phyloP scores from a whole-genome alignment of 2,888 invertebrate species.

The Serrognathus titanus region DNA sequence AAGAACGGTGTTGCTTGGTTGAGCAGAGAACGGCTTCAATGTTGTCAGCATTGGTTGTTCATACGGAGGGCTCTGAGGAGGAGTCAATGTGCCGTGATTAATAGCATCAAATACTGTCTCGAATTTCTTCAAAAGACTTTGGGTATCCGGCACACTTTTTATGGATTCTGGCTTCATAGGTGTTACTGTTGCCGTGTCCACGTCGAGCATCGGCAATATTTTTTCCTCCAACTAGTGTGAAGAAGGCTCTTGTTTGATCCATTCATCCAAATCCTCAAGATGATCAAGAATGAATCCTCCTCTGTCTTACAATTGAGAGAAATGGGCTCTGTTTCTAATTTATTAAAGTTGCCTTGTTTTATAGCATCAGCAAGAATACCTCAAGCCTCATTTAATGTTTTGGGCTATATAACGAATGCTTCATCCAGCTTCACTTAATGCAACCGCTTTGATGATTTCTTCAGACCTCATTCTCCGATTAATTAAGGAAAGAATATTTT shows the following conservation, averaged over 20 bases:
- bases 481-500: too few species aligned
- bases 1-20: constrained; percentile 2
- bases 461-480: too few species aligned
- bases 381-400: too few species aligned
- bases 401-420: too few species aligned
- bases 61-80: constrained; percentile 76
- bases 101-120: constrained; percentile 66
- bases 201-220: constrained; percentile 59
- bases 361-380: too few species aligned
- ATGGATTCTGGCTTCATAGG: constrained; percentile 12
- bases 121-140: constrained; percentile 57
- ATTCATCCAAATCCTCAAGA: constrained; percentile 56
- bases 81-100: constrained; percentile 63
- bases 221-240: constrained; percentile 71
- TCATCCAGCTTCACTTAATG: too few species aligned
- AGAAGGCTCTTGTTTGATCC: constrained; percentile 66
- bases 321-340: constrained; percentile 38
- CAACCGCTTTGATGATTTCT: too few species aligned
- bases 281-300: constrained; percentile 55
- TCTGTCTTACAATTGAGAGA: constrained; percentile 49
- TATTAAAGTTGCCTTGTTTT: constrained; percentile 38
- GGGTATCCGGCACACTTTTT: constrained; percentile 34
- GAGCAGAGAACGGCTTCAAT: constrained; percentile 33
- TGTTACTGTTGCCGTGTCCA: constrained; percentile 5
- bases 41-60: constrained; percentile 35